Conservation (phyloP, 2,797 vertebrate genomes). For the Hoplostethus mediterraneus region DNA sequence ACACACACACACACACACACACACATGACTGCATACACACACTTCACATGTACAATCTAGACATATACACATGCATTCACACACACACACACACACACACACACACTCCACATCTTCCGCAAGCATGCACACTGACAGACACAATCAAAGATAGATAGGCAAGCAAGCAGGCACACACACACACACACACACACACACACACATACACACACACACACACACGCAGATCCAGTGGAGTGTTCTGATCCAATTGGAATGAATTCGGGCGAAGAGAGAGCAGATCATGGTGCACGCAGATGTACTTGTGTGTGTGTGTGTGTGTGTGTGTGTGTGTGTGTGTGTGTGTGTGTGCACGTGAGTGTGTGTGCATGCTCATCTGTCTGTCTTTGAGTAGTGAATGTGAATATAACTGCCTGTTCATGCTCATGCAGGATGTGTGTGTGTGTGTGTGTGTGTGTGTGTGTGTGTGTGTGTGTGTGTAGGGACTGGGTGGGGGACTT, state of each 20-base stretch:
- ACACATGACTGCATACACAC: neutral
- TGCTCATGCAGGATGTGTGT: too few species aligned
- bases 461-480: neutral
- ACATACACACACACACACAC: neutral
- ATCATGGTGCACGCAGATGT: neutral
- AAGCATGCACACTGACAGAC: neutral
- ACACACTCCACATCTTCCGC: too few species aligned
- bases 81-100: neutral
- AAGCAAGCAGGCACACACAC: neutral
- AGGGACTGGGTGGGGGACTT: neutral
- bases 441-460: too few species aligned
- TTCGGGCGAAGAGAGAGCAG: neutral
- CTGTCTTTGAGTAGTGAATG: too few species aligned
- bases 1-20: neutral
- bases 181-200: neutral
- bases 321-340: neutral
- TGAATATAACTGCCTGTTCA: too few species aligned
- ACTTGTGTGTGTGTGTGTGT: too few species aligned
- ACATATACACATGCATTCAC: neutral
- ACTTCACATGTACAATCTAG: neutral
- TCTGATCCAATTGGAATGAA: conserved; percentile 17
- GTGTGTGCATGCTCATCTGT: too few species aligned
- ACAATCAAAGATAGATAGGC: neutral
- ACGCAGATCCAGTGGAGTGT: neutral
- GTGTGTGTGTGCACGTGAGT: neutral